These are phyloP conservation scores for Rhagophthalmus giganteus DNA, from an alignment of 2,888 invertebrate genomes.

Conservation along the genomic window DNA sequence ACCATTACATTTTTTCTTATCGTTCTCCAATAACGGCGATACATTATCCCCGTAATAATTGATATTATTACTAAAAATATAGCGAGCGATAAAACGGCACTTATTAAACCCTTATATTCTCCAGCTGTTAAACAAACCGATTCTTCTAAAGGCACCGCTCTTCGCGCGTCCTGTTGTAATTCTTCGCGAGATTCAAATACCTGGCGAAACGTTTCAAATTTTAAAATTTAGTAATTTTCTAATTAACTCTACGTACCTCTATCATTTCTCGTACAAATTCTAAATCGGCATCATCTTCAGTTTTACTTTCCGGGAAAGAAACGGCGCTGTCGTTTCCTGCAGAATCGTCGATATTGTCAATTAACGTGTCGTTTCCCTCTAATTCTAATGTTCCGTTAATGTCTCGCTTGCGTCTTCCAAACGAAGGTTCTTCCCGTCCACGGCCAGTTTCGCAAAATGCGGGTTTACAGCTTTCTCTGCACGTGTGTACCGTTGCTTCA, in stretches of 20 bases:
- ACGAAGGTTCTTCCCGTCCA: conserved; percentile 80
- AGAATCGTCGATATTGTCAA: conserved; percentile 40
- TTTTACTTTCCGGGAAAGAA: conserved; percentile 56
- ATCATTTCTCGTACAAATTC: conserved; percentile 90
- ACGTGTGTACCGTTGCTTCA: conserved; percentile 88
- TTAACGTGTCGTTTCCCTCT: conserved; percentile 37
- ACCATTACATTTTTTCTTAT: conserved; percentile 69
- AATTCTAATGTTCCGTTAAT: conserved; percentile 50
- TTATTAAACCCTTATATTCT: conserved; percentile 84
- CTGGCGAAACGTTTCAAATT: conserved; percentile 52
- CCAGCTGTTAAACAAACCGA: conserved; percentile 80
- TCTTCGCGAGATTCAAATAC: conserved; percentile 82
- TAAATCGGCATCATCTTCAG: conserved; percentile 53
- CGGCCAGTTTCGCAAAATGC: conserved; percentile 82
- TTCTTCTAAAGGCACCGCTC: conserved; percentile 66
- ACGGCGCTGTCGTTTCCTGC: conserved; percentile 46
- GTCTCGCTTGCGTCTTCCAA: conserved; percentile 70
- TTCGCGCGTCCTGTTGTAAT: conserved; percentile 68
- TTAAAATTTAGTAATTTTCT: not conserved
- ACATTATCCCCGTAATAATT: conserved; percentile 73
- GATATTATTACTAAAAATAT: conserved; percentile 74
- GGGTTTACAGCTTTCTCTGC: conserved; percentile 87
- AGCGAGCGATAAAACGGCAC: conserved; percentile 74
- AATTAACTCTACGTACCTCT: conserved; percentile 62
- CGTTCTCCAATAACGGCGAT: conserved; percentile 77